Conservation (phyloP, 2,113 vertebrate genomes). For the Callorhinus ursinus region DNA sequence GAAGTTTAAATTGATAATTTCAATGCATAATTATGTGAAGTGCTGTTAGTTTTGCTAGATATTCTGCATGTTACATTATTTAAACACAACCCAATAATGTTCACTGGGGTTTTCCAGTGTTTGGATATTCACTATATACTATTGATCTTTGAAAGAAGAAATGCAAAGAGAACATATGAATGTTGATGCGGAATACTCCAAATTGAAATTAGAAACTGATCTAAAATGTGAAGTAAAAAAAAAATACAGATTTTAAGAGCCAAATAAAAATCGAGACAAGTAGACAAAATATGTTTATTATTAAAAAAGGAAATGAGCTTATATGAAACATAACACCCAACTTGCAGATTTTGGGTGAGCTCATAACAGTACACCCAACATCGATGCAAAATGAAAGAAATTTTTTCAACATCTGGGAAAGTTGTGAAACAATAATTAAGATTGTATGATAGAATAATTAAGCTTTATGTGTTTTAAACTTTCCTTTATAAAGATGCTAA, state of each 20-base stretch:
- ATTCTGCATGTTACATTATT: neutral
- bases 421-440: neutral
- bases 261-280: neutral
- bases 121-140: neutral
- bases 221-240: neutral
- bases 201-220: neutral
- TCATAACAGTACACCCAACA: neutral
- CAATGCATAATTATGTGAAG: neutral
- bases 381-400: neutral
- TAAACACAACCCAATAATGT: neutral
- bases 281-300: neutral
- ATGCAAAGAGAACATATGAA: neutral
- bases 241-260: neutral
- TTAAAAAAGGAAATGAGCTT: conserved; percentile 2
- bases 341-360: neutral
- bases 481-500: neutral
- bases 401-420: neutral
- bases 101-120: neutral
- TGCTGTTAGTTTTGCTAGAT: neutral
- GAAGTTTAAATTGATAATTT: conserved; percentile 13
- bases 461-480: neutral
- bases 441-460: neutral
- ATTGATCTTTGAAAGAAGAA: neutral
- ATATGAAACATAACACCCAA: neutral
- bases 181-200: neutral